phyloP scores from a whole-genome alignment of 2,113 vertebrate species.

The Ptychochromis oligacanthus region DNA sequence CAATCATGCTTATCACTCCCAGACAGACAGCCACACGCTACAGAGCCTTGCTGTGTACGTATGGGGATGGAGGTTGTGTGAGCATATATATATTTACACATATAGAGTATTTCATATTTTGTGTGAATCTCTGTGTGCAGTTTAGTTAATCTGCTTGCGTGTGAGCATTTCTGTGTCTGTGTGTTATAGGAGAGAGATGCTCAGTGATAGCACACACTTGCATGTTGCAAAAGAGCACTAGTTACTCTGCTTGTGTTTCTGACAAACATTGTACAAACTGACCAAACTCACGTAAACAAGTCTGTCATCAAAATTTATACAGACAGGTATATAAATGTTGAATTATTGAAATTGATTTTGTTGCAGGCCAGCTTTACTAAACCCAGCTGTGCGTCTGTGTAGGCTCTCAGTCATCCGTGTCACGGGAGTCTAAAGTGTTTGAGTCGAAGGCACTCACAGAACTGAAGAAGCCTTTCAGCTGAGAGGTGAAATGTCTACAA shows the following conservation, averaged over 20 bases:
- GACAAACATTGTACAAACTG: slow-evolving; percentile 5
- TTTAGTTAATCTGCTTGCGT: background rate
- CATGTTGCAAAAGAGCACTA: background rate
- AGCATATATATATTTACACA: too few species aligned
- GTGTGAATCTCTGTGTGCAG: background rate
- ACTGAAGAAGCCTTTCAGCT: background rate
- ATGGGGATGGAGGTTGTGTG: too few species aligned
- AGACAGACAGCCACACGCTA: background rate
- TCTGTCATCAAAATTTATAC: background rate
- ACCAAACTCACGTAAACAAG: slow-evolving; percentile 11
- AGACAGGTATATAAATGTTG: background rate
- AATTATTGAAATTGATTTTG: background rate
- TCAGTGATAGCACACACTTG: background rate
- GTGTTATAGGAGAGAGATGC: slow-evolving; percentile 31
- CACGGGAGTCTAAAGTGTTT: background rate
- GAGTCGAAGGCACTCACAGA: background rate
- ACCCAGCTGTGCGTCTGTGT: background rate
- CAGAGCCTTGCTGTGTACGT: background rate
- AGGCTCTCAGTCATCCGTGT: background rate
- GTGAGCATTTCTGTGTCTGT: background rate
- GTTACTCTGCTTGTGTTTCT: background rate
- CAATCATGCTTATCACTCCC: slow-evolving; percentile 10
- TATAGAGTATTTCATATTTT: background rate
- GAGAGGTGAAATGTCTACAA: background rate
- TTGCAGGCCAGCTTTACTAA: background rate